Base-by-base conservation (phyloP, 2,113 vertebrate genomes). In the Gobius niger region DNA sequence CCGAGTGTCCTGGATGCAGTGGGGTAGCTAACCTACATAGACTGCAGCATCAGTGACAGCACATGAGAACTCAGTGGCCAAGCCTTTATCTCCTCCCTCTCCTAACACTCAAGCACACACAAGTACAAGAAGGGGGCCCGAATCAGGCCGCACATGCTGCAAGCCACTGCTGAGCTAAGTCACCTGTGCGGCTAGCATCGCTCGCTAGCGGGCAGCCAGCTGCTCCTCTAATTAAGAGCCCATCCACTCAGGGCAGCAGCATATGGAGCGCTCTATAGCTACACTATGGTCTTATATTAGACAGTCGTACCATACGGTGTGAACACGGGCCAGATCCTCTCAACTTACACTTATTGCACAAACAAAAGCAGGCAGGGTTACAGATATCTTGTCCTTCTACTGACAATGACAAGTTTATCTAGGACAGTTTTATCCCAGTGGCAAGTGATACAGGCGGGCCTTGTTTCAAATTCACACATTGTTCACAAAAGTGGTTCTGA, bases 11-110 rank as follows among this genome's bases (percentile, higher is more conserved):
- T 91, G 63, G 80, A 90, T 88, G 89, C 91, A 86, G 76, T 69
- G 81, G 80, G 87, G 83, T 85, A 81, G 83, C 83, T 86, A 90
- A 88, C 92, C 88, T 91, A 88, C 62, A 92, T 92, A 87, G 88
- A 68, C 75, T 5, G 67, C 84, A 80, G 75, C 66, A 64, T 78
- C 72, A 71, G 66, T 56, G 16, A 44, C 15, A 41, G 68, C 67
- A 70, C 51, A 63, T 42, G 40, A 46, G 49, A 5, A 44, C 52
- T 54, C 52, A 18, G 52, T 16, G 52, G n/a, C 52, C 18, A 18
- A 18, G 13, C 51, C 65, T 42, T 42, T n/a, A 10, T 24, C n/a
- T 44, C 52, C 57, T 14, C 14, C 9, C 41, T n/a, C 42, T n/a
- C 7, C 50, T 52, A 34, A 42, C 44, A 53, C 53, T 65, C 72